Conservation (phyloP, 2,888 invertebrate species). For the Drosophila phalerata region DNA sequence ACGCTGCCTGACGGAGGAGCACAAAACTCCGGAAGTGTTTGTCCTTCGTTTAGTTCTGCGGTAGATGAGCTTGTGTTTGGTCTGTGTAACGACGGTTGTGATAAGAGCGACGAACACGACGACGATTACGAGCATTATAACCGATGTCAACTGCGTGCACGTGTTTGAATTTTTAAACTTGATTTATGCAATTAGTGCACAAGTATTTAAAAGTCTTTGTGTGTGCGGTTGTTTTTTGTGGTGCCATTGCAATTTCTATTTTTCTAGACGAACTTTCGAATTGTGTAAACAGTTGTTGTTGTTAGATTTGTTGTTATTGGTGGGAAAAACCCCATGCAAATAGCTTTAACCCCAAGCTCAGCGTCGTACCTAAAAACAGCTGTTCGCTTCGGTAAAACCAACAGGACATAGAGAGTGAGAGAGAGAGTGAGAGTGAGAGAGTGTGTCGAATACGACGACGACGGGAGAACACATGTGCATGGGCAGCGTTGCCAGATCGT, state of each 20-base stretch:
- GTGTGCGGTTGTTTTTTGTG: neutral
- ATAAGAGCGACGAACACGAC: constrained; percentile 17
- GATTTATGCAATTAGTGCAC: constrained; percentile 2
- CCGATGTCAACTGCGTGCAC: constrained; percentile 24
- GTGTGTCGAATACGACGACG: constrained; percentile 8
- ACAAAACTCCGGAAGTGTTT: constrained; percentile 63
- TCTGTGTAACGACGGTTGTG: constrained; percentile 55
- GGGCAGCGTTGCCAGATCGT: constrained; percentile 70
- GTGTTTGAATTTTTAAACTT: constrained; percentile 21
- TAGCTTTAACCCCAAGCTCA: constrained; percentile 47
- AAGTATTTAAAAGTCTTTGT: constrained; percentile 12
- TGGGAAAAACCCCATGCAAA: constrained; percentile 34
- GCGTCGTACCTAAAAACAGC: constrained; percentile 54
- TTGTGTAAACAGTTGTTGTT: constrained; percentile 8
- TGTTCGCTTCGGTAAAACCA: constrained; percentile 42
- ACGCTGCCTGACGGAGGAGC: constrained; percentile 34
- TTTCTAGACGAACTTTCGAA: neutral
- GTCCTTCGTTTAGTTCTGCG: constrained; percentile 74
- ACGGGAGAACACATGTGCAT: constrained; percentile 49
- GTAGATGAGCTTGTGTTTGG: constrained; percentile 76
- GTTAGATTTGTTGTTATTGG: constrained; percentile 40
- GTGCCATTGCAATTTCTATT: neutral
- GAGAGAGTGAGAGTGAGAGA: constrained; percentile 12
- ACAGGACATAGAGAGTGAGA: constrained; percentile 7
- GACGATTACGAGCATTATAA: constrained; percentile 5